Conservation (phyloP, 1,140 invertebrate genomes). For the Trinorchestia longiramus region DNA sequence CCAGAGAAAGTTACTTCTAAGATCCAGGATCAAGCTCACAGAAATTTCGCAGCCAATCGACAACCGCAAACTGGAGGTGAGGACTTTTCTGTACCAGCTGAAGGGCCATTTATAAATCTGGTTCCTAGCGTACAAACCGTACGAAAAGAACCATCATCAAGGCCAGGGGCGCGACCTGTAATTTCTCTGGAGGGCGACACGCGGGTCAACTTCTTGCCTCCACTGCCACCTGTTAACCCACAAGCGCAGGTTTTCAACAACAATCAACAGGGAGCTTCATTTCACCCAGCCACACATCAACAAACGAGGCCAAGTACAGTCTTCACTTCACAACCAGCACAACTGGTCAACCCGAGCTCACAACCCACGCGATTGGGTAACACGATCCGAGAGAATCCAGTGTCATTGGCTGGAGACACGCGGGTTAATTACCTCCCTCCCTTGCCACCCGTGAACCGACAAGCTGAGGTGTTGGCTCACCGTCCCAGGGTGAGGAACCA, state of each 20-base stretch:
- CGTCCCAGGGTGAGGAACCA: not conserved
- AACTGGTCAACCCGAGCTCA: not conserved
- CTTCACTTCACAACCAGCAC: not conserved
- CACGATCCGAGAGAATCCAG: not conserved
- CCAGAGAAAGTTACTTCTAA: not conserved
- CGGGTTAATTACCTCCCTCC: conserved; percentile 12
- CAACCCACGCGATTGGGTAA: not conserved
- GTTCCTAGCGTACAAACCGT: not conserved
- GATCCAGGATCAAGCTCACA: too few species aligned
- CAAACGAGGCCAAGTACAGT: not conserved
- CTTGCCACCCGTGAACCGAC: conserved; percentile 3
- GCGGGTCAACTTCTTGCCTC: conserved; percentile 79
- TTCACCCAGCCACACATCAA: not conserved
- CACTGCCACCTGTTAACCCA: conserved; percentile 57
- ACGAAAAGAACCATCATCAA: not conserved
- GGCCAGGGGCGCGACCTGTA: not conserved
- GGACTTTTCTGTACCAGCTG: conserved; percentile 26
- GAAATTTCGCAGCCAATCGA: not conserved
- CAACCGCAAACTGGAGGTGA: not conserved
- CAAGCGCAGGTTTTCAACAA: conserved; percentile 49
- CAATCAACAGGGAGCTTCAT: not conserved
- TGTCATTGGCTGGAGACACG: conserved; percentile 28
- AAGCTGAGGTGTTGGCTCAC: conserved; percentile 10
- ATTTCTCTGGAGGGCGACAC: conserved; percentile 77
- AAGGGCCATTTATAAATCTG: not conserved